Evolutionary conservation across 2,113 vertebrate species (phyloP).

Genomic region (Cygnus atratus): DNA sequence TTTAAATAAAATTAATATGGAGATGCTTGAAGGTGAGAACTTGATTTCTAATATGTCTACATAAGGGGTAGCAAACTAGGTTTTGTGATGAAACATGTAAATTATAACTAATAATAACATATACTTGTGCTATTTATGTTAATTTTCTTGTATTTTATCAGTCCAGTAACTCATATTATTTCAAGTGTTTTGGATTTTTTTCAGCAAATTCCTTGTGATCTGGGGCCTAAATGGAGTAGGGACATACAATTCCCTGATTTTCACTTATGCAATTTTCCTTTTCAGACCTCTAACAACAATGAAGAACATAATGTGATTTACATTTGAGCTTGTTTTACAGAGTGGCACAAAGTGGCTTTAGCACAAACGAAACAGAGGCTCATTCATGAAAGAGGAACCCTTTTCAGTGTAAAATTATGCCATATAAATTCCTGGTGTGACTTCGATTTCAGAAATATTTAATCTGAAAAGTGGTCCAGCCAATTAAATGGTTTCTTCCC

Average conservation of each 20-base stretch:
- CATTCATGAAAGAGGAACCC: neutral
- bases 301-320: neutral
- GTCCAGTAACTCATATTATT: neutral
- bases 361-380: neutral
- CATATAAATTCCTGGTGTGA: neutral
- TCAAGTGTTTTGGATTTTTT: neutral
- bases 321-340: neutral
- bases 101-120: neutral
- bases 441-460: neutral
- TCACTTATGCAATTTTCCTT: neutral
- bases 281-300: neutral
- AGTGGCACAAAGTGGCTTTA: neutral
- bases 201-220: neutral
- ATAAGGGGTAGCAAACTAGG: neutral
- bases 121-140: neutral
- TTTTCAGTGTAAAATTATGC: neutral
- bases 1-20: neutral
- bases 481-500: neutral
- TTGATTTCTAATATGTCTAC: neutral
- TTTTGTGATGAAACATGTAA: neutral
- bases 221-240: neutral
- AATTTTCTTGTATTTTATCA: neutral
- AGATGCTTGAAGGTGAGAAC: neutral
- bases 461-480: neutral
- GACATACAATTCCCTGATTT: neutral